Evolutionary conservation across 2,888 invertebrate species (phyloP).

Genomic region (Idaea aversata): DNA sequence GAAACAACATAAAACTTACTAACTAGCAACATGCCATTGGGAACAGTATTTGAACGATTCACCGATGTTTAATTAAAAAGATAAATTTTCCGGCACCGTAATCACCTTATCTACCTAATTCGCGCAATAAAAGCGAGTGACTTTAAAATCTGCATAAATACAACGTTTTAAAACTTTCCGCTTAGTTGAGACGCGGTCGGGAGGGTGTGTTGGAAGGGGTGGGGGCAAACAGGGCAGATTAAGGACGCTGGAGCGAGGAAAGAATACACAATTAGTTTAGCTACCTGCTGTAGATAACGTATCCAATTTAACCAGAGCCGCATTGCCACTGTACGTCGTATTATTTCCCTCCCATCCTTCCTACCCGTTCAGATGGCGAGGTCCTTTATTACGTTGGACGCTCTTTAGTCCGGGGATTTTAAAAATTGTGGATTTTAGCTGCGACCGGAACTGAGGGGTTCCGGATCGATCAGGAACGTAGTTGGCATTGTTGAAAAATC

Average conservation of each 20-base stretch:
- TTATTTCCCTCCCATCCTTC: slow-evolving; percentile 33
- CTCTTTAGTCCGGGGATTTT: slow-evolving; percentile 65
- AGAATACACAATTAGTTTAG: slow-evolving; percentile 80
- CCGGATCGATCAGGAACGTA: slow-evolving; percentile 69
- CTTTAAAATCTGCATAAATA: slow-evolving; percentile 62
- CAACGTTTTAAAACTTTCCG: slow-evolving; percentile 72
- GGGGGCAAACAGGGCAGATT: slow-evolving; percentile 69
- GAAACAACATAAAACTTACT: not conserved
- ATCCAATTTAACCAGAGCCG: slow-evolving; percentile 58
- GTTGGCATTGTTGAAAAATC: slow-evolving; percentile 74
- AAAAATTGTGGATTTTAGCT: slow-evolving; percentile 69
- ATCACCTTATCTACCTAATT: slow-evolving; percentile 50
- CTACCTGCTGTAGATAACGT: slow-evolving; percentile 76
- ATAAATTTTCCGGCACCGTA: slow-evolving; percentile 37
- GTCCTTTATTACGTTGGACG: slow-evolving; percentile 53
- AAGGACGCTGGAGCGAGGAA: slow-evolving; percentile 77
- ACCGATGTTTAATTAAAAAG: slow-evolving; percentile 38
- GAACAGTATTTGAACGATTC: slow-evolving; percentile 12
- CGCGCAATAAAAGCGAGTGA: slow-evolving; percentile 53
- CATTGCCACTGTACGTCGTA: slow-evolving; percentile 38
- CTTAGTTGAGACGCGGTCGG: slow-evolving; percentile 65
- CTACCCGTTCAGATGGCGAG: slow-evolving; percentile 35
- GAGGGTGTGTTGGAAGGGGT: slow-evolving; percentile 45
- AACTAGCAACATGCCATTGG: slow-evolving; percentile 3
- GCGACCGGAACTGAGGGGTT: slow-evolving; percentile 72